Base-by-base conservation (phyloP, 2,888 invertebrate genomes). In the Eurois occulta region DNA sequence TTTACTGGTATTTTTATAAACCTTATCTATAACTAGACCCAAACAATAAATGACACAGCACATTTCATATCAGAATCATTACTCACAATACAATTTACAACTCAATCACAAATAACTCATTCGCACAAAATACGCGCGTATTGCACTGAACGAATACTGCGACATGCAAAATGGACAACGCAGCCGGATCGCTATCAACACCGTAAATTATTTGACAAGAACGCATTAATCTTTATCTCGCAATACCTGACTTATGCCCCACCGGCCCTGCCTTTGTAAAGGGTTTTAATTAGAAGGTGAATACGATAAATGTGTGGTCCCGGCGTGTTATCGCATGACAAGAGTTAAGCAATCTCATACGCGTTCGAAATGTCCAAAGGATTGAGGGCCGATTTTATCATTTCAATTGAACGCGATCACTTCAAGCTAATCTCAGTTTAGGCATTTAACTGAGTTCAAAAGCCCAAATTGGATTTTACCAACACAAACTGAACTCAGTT, bases 141-240 rank as follows among this genome's bases (percentile, higher is more conserved):
- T 80, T 77, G 80, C 77, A 78, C 77, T 69, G 75, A 87, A 76
- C 81, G 71, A 78, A 67, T 80, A 67, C 24, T 67, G 69, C n/a
- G 80, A 87, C 86, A 88, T 88, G 88, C 89, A 86, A 88, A 89
- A 90, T 86, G 84, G 77, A 81, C 84, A 86, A 77, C 82, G 72
- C 81, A 79, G 75, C 83, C 77, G 85, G 78, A 80, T 86, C 75
- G 89, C 88, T 95, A 96, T 96, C 95, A 93, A 88, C 90, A 89
- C 91, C 91, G 95, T 96, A 95, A 96, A 95, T 96, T 95, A 95
- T 95, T 94, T 95, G 94, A 95, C 95, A 95, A 92, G 93, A 90
- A 87, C 87, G 90, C 93, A 95, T 95, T 95, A 94, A 94, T 95
- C 94, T 95, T 95, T 95, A 95, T 95, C 94, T 94, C 93, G 93